phyloP scores from a whole-genome alignment of 2,113 vertebrate species.

The Desmodus rotundus region DNA sequence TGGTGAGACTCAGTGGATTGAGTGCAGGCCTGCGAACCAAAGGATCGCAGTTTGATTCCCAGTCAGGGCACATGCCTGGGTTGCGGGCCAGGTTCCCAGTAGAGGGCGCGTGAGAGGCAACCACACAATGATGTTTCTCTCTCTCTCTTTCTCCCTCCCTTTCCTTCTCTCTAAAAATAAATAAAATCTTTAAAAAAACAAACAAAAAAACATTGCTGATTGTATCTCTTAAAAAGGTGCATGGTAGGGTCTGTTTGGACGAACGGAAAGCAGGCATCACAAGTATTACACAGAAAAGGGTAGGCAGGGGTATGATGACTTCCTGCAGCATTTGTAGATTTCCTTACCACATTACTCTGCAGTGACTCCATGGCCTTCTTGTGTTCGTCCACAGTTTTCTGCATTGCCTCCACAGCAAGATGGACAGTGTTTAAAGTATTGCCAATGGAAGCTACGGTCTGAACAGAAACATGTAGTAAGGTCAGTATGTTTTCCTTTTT shows the following conservation, averaged over 20 bases:
- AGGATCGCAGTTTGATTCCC: too few species aligned
- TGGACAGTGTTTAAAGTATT: constrained; percentile 95
- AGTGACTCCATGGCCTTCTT: constrained; percentile 84
- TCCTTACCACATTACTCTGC: constrained; percentile 87
- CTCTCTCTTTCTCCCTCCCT: too few species aligned
- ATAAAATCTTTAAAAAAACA: too few species aligned
- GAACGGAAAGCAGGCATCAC: neutral
- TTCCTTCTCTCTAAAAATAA: too few species aligned
- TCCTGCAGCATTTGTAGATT: neutral
- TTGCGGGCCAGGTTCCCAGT: too few species aligned
- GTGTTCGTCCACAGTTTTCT: constrained; percentile 88
- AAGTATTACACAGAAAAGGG: neutral
- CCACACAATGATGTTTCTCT: too few species aligned
- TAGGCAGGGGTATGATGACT: neutral
- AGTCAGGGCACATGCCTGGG: too few species aligned
- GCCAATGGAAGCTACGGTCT: constrained; percentile 96
- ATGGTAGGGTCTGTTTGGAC: neutral
- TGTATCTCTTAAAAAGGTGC: neutral
- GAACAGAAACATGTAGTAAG: constrained; percentile 58
- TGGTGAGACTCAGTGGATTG: too few species aligned
- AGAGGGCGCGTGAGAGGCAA: too few species aligned
- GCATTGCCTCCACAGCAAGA: constrained; percentile 92
- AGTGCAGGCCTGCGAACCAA: too few species aligned
- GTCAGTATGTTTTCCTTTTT: neutral
- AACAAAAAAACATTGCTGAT: neutral